Evolutionary conservation across 2,797 vertebrate genomes (phyloP).

Genomic region (Danio albolineatus): DNA sequence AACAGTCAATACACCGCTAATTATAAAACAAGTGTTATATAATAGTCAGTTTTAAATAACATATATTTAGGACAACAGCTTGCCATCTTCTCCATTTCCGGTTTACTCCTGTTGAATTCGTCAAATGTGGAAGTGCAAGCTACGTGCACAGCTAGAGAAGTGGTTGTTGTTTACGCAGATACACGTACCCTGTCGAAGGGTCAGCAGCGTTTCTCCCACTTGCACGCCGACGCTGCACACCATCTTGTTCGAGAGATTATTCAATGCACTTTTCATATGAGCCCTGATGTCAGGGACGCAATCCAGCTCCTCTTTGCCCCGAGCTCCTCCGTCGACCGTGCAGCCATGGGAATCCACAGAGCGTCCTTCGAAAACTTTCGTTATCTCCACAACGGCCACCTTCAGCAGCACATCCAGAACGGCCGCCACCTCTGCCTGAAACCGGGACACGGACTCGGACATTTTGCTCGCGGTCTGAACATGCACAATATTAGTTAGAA

Average conservation of each 20-base stretch:
- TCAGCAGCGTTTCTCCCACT: slow-evolving; percentile 61
- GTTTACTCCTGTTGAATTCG: slow-evolving; percentile 17
- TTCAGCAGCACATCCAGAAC: slow-evolving; percentile 74
- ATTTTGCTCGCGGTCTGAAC: slow-evolving; percentile 56
- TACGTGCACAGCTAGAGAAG: slow-evolving; percentile 2
- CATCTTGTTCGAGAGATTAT: slow-evolving; percentile 33
- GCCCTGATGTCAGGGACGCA: slow-evolving; percentile 28
- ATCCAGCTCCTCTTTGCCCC: not conserved
- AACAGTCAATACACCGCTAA: not conserved
- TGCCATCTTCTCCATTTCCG: slow-evolving; percentile 15
- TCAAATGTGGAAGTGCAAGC: slow-evolving; percentile 7
- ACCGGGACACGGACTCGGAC: slow-evolving; percentile 65
- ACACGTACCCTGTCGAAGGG: slow-evolving; percentile 11
- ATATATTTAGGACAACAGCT: not conserved
- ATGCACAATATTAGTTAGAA: slow-evolving; percentile 1
- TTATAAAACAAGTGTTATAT: not conserved
- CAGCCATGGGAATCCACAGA: slow-evolving; percentile 55
- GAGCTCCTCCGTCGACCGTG: not conserved
- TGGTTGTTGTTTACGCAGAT: slow-evolving; percentile 1
- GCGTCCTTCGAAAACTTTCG: slow-evolving; percentile 78
- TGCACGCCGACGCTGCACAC: slow-evolving; percentile 77
- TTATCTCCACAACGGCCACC: slow-evolving; percentile 76
- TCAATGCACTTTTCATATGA: slow-evolving; percentile 36
- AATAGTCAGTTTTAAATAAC: not conserved
- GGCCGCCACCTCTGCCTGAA: slow-evolving; percentile 77